Evolutionary conservation across 2,888 invertebrate genomes (phyloP), one percentile per base, ranked within the genome.

Genomic region (Meandrusa payeni): DNA sequence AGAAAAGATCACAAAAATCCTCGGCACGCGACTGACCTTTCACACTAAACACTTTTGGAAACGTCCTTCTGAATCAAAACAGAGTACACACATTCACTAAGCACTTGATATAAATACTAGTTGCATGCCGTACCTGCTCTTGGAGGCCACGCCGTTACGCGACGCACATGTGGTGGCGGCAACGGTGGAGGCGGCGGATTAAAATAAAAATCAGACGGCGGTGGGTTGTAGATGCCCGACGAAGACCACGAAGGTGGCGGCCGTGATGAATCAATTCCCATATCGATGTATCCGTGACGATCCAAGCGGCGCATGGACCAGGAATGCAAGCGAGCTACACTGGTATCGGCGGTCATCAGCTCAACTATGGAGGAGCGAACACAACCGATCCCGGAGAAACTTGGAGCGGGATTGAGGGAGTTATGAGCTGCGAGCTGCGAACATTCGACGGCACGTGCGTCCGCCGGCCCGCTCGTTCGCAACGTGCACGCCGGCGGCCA

Each of bases 241-340:
- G 63, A 69, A 57, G 69, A 68, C 15, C 31, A 15, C 12, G 32
- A 13, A 0, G 42, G 26, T 6, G 32, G 22, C 9, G 27, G 23
- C 6, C 36, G 40, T 1, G 55, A 46, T 1, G 63, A 53, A 37
- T 75, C 61, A 47, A 71, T 67, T 52, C 77, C 82, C 89, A 90
- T 89, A 51, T 89, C 89, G 59, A 89, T 85, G 51, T 90, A 90
- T 2, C 90, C 90, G 76, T 89, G 88, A 34, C 80, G 83, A 63
- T 90, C 90, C 60, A 80, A 56, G 29, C 71, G 73, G 31, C 54
- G 73, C 40, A 57, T 53, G 41, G 71, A 63, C 66, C 64, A 61
- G 60, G 71, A 66, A 55, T 55, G 70, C 59, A 53, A 39, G 48
- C 61, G 51, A 49, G 69, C 77, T 76, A 66, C 79, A 78, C 72